Conservation (phyloP, 2,113 vertebrate species). For the Blennius ocellaris region DNA sequence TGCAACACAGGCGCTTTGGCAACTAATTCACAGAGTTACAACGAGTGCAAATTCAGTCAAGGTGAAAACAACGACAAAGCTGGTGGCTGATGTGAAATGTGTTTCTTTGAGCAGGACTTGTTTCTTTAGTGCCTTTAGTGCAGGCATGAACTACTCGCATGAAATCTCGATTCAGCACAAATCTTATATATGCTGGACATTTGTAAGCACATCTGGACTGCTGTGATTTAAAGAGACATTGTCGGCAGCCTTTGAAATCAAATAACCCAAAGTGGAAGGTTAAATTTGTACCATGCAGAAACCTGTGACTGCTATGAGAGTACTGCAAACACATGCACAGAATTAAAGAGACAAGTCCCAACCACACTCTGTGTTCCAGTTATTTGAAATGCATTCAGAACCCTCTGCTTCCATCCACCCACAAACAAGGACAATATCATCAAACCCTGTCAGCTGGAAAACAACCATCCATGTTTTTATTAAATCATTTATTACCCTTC, state of each 20-base stretch:
- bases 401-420: slow-evolving; percentile 2
- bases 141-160: neutral
- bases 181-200: too few species aligned
- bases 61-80: neutral
- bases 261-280: neutral
- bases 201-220: too few species aligned
- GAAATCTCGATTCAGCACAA: neutral
- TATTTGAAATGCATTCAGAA: neutral
- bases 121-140: neutral
- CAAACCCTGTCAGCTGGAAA: neutral
- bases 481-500: too few species aligned
- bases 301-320: too few species aligned
- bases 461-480: neutral
- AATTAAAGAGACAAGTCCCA: too few species aligned
- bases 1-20: slow-evolving; percentile 27
- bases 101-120: neutral
- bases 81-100: neutral
- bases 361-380: too few species aligned
- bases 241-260: neutral
- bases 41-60: neutral
- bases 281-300: too few species aligned
- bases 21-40: neutral
- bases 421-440: neutral
- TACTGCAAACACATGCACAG: too few species aligned
- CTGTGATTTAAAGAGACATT: neutral